A percentile compares a stretch with the other conserved stretches of the same genome.
These are phyloP conservation scores for Caenorhabditis imperialis DNA, from an alignment of 2,888 invertebrate species.

Conservation along the genomic window DNA sequence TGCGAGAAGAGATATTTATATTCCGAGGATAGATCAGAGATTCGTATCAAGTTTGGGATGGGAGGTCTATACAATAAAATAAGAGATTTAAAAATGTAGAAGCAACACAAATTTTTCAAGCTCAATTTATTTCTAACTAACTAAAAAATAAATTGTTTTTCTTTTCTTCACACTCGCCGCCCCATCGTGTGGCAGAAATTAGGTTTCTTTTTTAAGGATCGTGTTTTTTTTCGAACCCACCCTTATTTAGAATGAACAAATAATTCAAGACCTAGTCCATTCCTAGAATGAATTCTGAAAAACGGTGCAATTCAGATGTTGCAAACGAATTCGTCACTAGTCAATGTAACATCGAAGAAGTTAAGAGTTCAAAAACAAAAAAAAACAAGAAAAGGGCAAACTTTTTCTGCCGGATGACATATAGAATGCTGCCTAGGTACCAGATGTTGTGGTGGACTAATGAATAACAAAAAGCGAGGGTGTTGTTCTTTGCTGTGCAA, in stretches of 20 bases:
- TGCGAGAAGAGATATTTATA: no score
- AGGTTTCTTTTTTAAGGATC: conserved; percentile 41
- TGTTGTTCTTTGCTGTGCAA: conserved; percentile 18
- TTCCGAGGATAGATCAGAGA: no score
- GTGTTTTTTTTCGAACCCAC: conserved; percentile 27
- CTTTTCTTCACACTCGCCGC: conserved; percentile 3
- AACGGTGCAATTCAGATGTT: no score
- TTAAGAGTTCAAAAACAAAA: background rate
- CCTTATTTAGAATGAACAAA: conserved; percentile 25
- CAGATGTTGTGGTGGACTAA: conserved; percentile 24
- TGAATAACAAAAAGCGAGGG: conserved; percentile 18
- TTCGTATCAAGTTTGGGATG: no score
- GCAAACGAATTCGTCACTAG: conserved; percentile 28
- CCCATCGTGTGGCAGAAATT: conserved; percentile 26
- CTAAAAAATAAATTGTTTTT: conserved; percentile 42
- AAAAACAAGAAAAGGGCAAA: background rate
- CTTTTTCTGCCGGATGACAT: conserved; percentile 11
- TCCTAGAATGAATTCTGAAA: no score
- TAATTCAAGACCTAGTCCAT: no score
- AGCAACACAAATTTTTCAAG: conserved; percentile 15
- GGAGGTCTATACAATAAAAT: no score
- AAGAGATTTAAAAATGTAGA: background rate
- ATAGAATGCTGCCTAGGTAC: conserved; percentile 12
- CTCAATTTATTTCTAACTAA: conserved; percentile 17
- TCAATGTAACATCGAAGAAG: background rate